Evolutionary conservation across 2,797 vertebrate species (phyloP), one percentile per base, ranked within the genome.

Genomic region (Limnodromus scolopaceus): DNA sequence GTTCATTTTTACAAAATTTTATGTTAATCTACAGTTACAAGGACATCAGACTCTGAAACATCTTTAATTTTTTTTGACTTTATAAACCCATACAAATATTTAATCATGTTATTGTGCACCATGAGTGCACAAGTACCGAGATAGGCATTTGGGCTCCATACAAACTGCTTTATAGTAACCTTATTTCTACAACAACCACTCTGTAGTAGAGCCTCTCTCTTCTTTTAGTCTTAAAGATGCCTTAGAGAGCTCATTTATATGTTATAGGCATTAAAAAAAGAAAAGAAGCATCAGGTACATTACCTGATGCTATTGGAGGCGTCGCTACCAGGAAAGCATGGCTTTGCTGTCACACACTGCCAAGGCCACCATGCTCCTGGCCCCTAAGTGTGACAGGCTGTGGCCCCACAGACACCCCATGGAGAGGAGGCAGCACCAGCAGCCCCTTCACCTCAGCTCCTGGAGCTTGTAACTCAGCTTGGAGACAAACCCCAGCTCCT

Each of bases 351-450:
- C 2, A 0, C 48, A 24, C 8, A 2, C 10, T 0, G 0, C 55
- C 65, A 45, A 5, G 0, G 1, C 43, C 43, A 36, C 46, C 32
- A 2, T 1, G 1, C 28, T 64, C 36, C 48, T 64, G 30, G 6
- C 53, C 28, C 41, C 4, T 3, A 4, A 11, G 8, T 0, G 0
- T 7, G 0, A 13, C 0, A 28, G 27, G 24, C 25, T 38, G 24
- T 24, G 27, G 11, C 22, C 53, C n/a, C 55, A 24, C 0, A 10
- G 45, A 41, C 30, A 38, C 39, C 5, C 7, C 2, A 0, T 30
- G 4, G 38, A 57, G 39, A 51, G 16, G 0, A 16, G 9, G 2
- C 18, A 32, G 17, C 32, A 24, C 0, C 1, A 80, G 30, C 36
- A 36, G 10, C 11, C 20, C 12, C 41, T 36, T 69, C 30, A 4